These are phyloP conservation scores for Trigoniulus corallinus DNA, from an alignment of 1,140 invertebrate genomes.

Conservation along the genomic window DNA sequence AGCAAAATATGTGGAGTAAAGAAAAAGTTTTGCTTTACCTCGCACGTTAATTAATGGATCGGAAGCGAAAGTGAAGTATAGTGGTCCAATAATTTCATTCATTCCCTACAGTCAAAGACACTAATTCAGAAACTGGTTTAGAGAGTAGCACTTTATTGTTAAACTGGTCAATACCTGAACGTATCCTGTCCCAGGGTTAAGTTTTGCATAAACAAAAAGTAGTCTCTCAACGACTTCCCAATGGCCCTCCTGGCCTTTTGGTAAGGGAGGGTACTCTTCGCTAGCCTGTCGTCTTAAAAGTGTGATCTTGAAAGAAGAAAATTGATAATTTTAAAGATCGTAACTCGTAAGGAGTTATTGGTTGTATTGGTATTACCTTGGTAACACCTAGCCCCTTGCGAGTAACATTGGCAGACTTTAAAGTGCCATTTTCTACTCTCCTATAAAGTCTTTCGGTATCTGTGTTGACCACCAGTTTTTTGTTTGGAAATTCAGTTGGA, in stretches of 20 bases:
- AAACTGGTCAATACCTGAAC: conserved; percentile 72
- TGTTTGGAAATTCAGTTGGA: conserved; percentile 68
- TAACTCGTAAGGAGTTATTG: conserved; percentile 9
- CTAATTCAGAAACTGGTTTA: no score
- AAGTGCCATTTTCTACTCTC: conserved; percentile 64
- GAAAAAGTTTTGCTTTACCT: no score
- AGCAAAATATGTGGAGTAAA: no score
- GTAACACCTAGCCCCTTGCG: conserved; percentile 72
- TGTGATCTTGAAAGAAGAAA: conserved; percentile 11
- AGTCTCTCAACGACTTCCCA: conserved; percentile 97
- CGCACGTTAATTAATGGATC: conserved; percentile 65
- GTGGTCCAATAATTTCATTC: conserved; percentile 98
- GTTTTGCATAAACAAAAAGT: conserved; percentile 90
- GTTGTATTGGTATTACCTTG: conserved; percentile 42
- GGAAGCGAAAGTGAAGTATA: conserved; percentile 91
- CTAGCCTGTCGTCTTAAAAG: conserved; percentile 39
- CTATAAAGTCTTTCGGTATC: conserved; percentile 53
- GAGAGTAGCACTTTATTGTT: no score
- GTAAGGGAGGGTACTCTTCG: conserved; percentile 62
- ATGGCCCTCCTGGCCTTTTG: conserved; percentile 69
- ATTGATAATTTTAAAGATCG: background rate
- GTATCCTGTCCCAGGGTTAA: conserved; percentile 94
- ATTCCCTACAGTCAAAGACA: conserved; percentile 47
- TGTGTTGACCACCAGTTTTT: conserved; percentile 34
- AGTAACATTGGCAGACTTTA: conserved; percentile 75